Conservation (phyloP, 2,113 vertebrate species). For the Otolemur garnettii region DNA sequence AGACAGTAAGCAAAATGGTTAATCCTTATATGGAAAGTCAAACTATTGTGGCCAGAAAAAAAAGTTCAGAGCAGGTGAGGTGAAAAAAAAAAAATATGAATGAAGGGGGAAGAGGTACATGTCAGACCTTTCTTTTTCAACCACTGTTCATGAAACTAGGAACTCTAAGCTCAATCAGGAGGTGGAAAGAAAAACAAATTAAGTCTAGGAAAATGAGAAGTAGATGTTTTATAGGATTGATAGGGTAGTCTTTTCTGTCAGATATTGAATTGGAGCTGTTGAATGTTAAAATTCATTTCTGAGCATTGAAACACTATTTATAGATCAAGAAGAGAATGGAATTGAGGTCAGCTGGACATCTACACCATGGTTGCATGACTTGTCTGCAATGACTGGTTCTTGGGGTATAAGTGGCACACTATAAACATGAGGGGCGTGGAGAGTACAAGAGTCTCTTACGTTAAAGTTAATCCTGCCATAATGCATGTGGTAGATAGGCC, state of each 20-base stretch:
- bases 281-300: background rate
- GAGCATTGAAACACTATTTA: background rate
- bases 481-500: background rate
- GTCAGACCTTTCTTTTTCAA: background rate
- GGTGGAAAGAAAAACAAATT: background rate
- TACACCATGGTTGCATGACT: background rate
- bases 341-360: background rate
- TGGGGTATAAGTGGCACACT: background rate
- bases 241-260: background rate
- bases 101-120: background rate
- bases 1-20: background rate
- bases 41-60: background rate
- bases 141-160: slow-evolving; percentile 21
- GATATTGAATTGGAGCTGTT: background rate
- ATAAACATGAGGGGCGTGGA: background rate
- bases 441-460: background rate
- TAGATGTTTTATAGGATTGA: background rate
- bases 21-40: background rate
- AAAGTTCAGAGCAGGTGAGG: background rate
- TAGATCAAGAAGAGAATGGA: background rate
- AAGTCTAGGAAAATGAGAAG: background rate
- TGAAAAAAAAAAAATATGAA: background rate
- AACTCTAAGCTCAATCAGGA: background rate
- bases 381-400: background rate
- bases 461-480: background rate